These are phyloP conservation scores for Crossaster papposus DNA, from an alignment of 53 echinoderm and acorn worm genomes.

Conservation along the genomic window DNA sequence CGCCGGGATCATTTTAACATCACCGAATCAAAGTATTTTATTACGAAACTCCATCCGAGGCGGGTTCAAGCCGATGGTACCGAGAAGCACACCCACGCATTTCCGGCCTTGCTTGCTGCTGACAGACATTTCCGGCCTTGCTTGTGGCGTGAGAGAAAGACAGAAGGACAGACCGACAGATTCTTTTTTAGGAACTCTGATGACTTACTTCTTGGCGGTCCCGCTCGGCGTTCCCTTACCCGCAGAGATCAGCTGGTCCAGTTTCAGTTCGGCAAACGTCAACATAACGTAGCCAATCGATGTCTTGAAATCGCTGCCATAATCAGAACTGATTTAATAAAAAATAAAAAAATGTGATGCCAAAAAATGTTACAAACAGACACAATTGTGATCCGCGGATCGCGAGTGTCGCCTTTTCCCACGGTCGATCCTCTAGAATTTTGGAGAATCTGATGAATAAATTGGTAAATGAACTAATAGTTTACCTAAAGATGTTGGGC, in stretches of 20 bases:
- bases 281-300: constrained; percentile 56
- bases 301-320: constrained; percentile 37
- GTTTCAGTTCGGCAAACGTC: constrained; percentile 70
- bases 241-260: constrained; percentile 72
- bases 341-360: background rate
- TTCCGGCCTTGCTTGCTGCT: too few species aligned
- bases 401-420: too few species aligned
- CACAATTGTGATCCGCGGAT: too few species aligned
- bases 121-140: too few species aligned
- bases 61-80: too few species aligned
- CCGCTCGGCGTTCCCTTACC: constrained; percentile 31
- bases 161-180: background rate
- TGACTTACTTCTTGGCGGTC: constrained; percentile 52
- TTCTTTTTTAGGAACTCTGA: background rate
- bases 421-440: too few species aligned
- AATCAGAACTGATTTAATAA: constrained; percentile 44
- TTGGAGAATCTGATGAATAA: background rate
- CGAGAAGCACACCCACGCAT: too few species aligned
- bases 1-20: too few species aligned
- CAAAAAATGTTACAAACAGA: too few species aligned
- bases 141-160: too few species aligned
- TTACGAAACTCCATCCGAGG: too few species aligned
- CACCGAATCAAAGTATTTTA: too few species aligned
- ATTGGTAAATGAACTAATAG: background rate
- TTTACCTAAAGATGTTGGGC: constrained; percentile 80